A percentile compares a stretch with the other conserved stretches of the same genome.
phyloP scores from a whole-genome alignment of 1,140 invertebrate species.

The Ips typographus region DNA sequence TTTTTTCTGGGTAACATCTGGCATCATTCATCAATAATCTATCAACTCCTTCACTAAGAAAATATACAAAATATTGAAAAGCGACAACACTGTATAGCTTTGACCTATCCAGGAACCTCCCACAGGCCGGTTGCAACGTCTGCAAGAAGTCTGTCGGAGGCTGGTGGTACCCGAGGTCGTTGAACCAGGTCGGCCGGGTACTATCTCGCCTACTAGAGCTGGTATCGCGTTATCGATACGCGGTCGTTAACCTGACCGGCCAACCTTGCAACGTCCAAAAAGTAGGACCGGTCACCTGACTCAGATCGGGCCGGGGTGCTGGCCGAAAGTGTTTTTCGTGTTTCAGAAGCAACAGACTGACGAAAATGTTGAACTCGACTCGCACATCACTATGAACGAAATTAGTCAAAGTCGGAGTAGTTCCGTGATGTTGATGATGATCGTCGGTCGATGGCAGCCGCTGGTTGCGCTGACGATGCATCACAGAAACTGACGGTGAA shows the following conservation, averaged over 20 bases:
- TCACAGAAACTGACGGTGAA: conserved; percentile 24
- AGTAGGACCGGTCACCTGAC: too few relatives aligned
- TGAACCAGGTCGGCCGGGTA: conserved; percentile 12
- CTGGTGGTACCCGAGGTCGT: conserved; percentile 20
- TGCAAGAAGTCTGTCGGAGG: conserved; percentile 30
- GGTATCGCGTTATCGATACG: conserved; percentile 2
- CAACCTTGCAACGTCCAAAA: too few relatives aligned
- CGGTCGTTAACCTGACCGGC: too few relatives aligned
- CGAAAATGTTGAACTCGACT: background rate
- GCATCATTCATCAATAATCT: too few relatives aligned
- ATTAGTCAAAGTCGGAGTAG: conserved; percentile 21
- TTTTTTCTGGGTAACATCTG: too few relatives aligned
- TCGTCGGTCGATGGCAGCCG: conserved; percentile 15
- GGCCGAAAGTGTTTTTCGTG: too few relatives aligned
- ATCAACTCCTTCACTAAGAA: too few relatives aligned
- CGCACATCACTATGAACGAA: background rate
- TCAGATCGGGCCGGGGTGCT: background rate
- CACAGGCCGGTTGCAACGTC: conserved; percentile 27
- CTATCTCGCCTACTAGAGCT: conserved; percentile 2
- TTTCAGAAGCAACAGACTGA: background rate
- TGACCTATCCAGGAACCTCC: conserved; percentile 28
- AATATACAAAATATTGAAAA: background rate
- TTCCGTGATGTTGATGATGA: conserved; percentile 15
- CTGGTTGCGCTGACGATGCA: conserved; percentile 17
- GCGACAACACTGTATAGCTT: conserved; percentile 15